A percentile compares a stretch with the other conserved stretches of the same genome.
These are phyloP conservation scores for Cosmorhoe ocellata DNA, from an alignment of 2,888 invertebrate genomes.

Conservation along the genomic window DNA sequence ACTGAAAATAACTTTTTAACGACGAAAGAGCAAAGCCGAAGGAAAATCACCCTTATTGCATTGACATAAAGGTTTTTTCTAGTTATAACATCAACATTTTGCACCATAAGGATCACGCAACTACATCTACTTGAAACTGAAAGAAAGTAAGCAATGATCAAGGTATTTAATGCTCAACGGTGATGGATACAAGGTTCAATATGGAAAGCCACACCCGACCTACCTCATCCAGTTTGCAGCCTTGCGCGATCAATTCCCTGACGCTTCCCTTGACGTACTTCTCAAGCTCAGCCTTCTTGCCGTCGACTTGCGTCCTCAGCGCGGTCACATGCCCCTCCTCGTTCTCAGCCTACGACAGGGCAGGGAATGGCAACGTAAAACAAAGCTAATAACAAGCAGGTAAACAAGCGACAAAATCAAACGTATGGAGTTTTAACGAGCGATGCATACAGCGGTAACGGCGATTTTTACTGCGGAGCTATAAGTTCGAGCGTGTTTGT, in stretches of 20 bases:
- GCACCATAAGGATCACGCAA: no score
- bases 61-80: no score
- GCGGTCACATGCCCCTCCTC: slow-evolving; percentile 84
- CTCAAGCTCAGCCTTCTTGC: slow-evolving; percentile 77
- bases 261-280: slow-evolving; percentile 76
- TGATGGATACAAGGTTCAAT: neutral
- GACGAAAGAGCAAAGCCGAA: no score
- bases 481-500: no score
- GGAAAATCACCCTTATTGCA: no score
- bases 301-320: slow-evolving; percentile 78
- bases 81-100: no score
- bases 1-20: no score
- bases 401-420: neutral
- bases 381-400: slow-evolving; percentile 10
- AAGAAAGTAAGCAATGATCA: neutral
- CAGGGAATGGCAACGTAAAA: slow-evolving; percentile 40
- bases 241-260: slow-evolving; percentile 76
- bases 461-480: neutral
- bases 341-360: slow-evolving; percentile 83
- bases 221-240: slow-evolving; percentile 75
- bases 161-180: no score
- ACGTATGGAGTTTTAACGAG: neutral
- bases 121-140: no score
- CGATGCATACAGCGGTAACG: neutral
- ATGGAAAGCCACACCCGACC: slow-evolving; percentile 34